Evolutionary conservation across 2,888 invertebrate species (phyloP), one percentile per base, ranked within the genome.

Genomic region (Syritta pipiens): DNA sequence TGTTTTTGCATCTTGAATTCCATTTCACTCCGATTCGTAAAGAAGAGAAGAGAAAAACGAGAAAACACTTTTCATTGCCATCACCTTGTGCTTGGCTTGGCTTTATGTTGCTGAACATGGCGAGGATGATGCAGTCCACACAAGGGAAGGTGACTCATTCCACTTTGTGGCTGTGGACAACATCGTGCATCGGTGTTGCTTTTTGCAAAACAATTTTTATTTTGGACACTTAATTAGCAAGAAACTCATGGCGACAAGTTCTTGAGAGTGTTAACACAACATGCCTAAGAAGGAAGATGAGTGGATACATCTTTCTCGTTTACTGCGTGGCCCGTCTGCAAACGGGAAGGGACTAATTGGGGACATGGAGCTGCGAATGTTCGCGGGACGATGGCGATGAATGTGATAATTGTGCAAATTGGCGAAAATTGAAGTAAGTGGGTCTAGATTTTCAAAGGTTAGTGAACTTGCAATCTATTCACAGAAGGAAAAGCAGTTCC

Each of bases 11-110:
- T 67, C 67, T 55, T 14, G 42, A 71, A 65, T 53, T 67, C 37
- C 59, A 42, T 69, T 69, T 69, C 40, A 53, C 44, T 57, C 24
- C 24, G 19, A 69, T 63, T 68, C 35, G 19, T 9, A 10, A 1
- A 10, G 2, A 28, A 6, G 12, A 42, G 22, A 57, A 42, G 37
- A 44, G 53, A 9, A 59, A n/a, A 55, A 28, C 10, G n/a, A 9
- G 24, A 59, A 68, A 76, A 65, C 62, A 53, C 44, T 63, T 71
- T 77, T 77, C 76, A 77, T 59, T 77, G 69, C 65, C 71, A 77
- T 59, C 76, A 55, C 71, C 71, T 77, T 71, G 76, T 51, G 51
- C 44, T 60, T 51, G 59, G 40, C 24, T 44, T 37, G 37, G 37
- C 28, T 59, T 63, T 49, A 35, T 37, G 40, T 59, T 51, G 20